Percentiles rank a stretch among this genome's conserved stretches.
Conservation (phyloP, 2,113 vertebrate species). For the Dermatemys mawii region DNA sequence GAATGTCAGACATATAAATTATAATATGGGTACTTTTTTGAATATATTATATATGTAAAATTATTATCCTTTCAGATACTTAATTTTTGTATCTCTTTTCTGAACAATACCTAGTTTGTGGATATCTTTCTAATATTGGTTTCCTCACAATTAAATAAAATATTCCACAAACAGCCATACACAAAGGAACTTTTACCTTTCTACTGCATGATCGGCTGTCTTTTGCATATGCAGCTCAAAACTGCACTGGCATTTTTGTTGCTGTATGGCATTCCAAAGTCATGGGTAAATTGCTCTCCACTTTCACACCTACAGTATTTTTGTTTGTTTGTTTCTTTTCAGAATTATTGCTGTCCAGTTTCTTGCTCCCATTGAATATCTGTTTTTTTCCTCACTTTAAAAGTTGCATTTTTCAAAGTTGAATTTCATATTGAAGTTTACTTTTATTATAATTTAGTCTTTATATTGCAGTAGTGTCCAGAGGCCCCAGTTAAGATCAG, state of each 20-base stretch:
- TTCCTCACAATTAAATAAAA: not conserved
- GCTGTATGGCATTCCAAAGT: not conserved
- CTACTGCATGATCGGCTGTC: not conserved
- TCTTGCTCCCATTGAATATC: not conserved
- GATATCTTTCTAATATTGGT: not conserved
- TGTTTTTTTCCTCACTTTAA: not conserved
- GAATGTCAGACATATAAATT: not conserved
- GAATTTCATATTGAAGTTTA: not conserved
- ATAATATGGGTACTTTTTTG: not conserved
- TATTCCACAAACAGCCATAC: not conserved
- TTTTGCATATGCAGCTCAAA: not conserved
- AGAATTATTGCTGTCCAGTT: not conserved
- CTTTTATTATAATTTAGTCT: not conserved
- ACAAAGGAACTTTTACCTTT: slow-evolving; percentile 5
- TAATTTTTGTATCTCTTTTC: not conserved
- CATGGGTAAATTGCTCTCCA: not conserved
- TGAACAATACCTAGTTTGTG: not conserved
- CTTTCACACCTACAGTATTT: not conserved
- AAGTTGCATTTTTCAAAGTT: not conserved
- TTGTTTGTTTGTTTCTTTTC: not conserved
- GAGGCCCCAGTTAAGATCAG: not conserved
- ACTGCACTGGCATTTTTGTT: not conserved
- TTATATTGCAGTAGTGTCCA: not conserved
- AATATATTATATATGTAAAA: not conserved
- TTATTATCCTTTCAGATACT: not conserved